Percentiles rank a stretch among this genome's conserved stretches.
Conservation (phyloP, 2,888 invertebrate species). For the Clitarchus hookeri region DNA sequence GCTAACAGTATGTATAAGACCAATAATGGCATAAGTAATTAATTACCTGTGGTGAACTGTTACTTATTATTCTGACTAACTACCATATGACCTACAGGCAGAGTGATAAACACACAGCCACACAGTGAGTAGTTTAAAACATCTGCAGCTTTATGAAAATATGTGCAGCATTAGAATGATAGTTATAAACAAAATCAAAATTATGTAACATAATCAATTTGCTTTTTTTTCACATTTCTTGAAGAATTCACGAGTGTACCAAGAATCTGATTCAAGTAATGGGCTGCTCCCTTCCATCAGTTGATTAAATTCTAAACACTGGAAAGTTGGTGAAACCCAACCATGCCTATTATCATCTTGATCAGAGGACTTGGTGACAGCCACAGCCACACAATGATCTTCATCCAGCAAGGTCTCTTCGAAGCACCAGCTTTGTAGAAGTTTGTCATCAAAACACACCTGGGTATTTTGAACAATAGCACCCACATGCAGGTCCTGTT, state of each 20-base stretch:
- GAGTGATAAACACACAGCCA: too few species aligned
- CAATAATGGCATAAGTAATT: too few species aligned
- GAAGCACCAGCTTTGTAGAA: constrained; percentile 72
- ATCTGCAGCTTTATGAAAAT: too few species aligned
- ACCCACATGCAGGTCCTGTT: constrained; percentile 54
- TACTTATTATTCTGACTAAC: too few species aligned
- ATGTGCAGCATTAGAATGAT: too few species aligned
- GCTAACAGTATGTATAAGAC: too few species aligned
- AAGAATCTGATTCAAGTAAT: constrained; percentile 58
- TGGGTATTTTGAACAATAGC: constrained; percentile 65
- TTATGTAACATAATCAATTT: too few species aligned
- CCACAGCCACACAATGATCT: constrained; percentile 79
- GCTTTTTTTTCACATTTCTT: constrained; percentile 57
- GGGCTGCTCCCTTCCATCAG: constrained; percentile 62
- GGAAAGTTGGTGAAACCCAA: constrained; percentile 53
- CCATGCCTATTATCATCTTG: neutral
- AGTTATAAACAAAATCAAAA: too few species aligned
- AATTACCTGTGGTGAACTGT: too few species aligned
- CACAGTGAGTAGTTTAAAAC: too few species aligned
- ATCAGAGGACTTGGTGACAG: constrained; percentile 52
- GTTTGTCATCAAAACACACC: constrained; percentile 64
- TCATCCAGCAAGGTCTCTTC: constrained; percentile 80
- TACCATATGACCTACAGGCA: too few species aligned
- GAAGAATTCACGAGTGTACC: constrained; percentile 63
- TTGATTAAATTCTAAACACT: constrained; percentile 62